Base-by-base conservation (phyloP, 2,113 vertebrate species). In the Tamias sibiricus region DNA sequence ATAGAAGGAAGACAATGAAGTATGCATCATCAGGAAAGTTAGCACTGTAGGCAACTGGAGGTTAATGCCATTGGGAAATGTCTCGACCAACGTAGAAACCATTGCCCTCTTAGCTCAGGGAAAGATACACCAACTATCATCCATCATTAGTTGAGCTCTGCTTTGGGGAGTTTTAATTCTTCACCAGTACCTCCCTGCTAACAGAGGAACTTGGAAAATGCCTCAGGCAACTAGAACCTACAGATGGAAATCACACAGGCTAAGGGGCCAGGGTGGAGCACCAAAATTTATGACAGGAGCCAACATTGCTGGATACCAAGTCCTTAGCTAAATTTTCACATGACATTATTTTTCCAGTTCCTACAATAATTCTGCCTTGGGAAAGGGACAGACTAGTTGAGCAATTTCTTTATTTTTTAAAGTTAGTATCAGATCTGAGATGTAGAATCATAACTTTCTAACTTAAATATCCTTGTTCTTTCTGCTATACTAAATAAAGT, bases 381-480 rank as follows among this genome's bases (percentile, higher is more conserved):
- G 59, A 28, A 26, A 28, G 24, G 59, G 59, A 49, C 32, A 76
- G 35, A 94, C 2, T 72, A 49, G 3, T 9, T 87, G 32, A 82
- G 24, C 0, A 68, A 47, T 75, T 90, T 69, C 80, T 42, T 89
- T 22, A 82, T 9, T 47, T 72, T 90, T 69, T 71, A 54, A 64
- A 80, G 66, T 22, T 72, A 77, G 2, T 75, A n/a, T 90, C 71
- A 81, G 42, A 80, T 85, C 20, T 40, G 37, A 92, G 52, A 66
- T 37, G 14, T 8, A 96, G 81, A 66, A 37, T 44, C 8, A 11
- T 85, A 76, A 80, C 40, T 81, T 87, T 81, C 44, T 91, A 84
- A 91, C 4, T 80, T 85, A 71, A 86, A 79, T 17, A 42, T 44
- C 32, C 26, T 22, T 44, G 22, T 37, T 68, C 52, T 52, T 88